Conservation (phyloP, 2,888 invertebrate species). For the Stratiomys singularior region DNA sequence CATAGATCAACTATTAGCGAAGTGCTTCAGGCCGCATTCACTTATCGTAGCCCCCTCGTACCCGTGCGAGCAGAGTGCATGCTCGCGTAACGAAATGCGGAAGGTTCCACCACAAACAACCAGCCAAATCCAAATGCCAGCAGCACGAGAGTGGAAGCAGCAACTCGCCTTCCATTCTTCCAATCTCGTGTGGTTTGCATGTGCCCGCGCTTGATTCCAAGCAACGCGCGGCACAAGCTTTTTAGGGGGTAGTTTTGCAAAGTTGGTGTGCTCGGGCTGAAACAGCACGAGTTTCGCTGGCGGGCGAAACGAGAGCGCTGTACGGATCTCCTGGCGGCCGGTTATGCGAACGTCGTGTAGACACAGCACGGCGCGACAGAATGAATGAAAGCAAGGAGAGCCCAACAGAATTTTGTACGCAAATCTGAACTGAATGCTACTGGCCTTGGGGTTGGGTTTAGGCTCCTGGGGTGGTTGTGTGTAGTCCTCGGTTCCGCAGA, state of each 20-base stretch:
- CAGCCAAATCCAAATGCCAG: neutral
- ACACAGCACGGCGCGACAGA: neutral
- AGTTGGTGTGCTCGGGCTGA: neutral
- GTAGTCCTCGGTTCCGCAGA: neutral
- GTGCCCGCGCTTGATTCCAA: neutral
- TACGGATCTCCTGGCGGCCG: neutral
- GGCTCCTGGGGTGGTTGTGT: neutral
- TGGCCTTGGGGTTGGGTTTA: conserved; percentile 18
- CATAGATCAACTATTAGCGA: neutral
- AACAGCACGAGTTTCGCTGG: neutral
- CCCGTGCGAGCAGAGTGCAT: neutral
- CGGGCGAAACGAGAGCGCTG: conserved; percentile 1
- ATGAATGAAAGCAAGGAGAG: neutral
- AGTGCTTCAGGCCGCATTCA: neutral
- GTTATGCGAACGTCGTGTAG: neutral
- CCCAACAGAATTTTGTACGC: conserved; percentile 2
- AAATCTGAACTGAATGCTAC: neutral
- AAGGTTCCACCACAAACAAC: neutral
- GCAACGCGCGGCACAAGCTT: conserved; percentile 8
- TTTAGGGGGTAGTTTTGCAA: conserved; percentile 13
- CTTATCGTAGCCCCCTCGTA: neutral
- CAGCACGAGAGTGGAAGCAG: neutral
- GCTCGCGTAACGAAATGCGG: neutral
- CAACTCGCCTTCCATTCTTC: neutral
- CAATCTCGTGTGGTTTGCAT: conserved; percentile 1